phyloP scores from a whole-genome alignment of 2,797 vertebrate genomes.

The Pelochelys cantorii region DNA sequence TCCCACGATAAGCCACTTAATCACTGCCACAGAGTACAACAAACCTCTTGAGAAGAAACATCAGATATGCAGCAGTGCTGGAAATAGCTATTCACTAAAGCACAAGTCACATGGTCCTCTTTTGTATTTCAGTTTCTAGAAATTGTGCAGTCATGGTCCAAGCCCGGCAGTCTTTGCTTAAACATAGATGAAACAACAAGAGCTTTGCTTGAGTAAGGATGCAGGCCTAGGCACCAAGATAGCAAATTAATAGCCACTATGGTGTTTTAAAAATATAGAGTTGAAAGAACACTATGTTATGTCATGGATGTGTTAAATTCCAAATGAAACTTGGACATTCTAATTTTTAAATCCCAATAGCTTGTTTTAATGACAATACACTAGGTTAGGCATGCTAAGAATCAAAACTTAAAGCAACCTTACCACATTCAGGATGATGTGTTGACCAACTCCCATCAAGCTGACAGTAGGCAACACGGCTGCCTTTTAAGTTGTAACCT shows the following conservation, averaged over 20 bases:
- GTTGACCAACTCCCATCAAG: conserved; percentile 84
- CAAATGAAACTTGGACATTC: conserved; percentile 9
- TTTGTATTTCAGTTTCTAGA: conserved; percentile 10
- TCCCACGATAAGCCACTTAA: background rate
- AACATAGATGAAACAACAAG: background rate
- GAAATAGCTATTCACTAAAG: background rate
- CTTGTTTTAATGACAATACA: conserved; percentile 27
- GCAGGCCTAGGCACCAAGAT: background rate
- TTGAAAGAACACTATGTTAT: background rate
- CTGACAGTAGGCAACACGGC: conserved; percentile 83
- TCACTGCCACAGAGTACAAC: background rate
- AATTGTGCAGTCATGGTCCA: background rate
- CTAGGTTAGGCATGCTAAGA: conserved; percentile 23
- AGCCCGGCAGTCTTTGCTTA: background rate
- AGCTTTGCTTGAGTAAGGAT: background rate
- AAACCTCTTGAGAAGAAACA: background rate
- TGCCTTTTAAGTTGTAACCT: conserved; percentile 86
- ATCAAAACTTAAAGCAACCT: conserved; percentile 75
- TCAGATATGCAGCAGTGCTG: background rate
- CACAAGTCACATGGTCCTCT: background rate
- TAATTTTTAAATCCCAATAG: background rate
- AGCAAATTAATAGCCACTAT: conserved; percentile 5
- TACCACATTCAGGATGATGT: conserved; percentile 87
- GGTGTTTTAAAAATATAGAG: conserved; percentile 16
- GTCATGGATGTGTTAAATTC: background rate